Evolutionary conservation across 2,797 vertebrate species (phyloP).

Genomic region (Muscicapa comitata): DNA sequence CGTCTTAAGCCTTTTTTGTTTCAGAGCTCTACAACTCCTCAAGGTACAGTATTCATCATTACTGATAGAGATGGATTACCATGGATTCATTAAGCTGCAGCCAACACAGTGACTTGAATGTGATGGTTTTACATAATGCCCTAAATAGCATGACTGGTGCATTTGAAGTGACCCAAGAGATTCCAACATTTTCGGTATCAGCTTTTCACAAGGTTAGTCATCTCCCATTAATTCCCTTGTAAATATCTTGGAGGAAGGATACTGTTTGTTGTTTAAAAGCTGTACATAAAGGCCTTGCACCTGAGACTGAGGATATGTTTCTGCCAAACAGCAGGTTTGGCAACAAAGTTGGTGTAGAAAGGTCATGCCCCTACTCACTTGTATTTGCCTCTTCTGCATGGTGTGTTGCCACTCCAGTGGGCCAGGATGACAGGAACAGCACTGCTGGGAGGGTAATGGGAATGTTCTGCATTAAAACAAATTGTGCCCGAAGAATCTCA

Average conservation of each 20-base stretch:
- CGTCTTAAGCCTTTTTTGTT: not conserved
- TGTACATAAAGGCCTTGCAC: not conserved
- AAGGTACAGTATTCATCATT: slow-evolving; percentile 12
- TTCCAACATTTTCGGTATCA: not conserved
- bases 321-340: not conserved
- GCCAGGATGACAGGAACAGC: not conserved
- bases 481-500: not conserved
- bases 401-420: not conserved
- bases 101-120: not conserved
- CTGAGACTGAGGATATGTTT: not conserved
- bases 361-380: not conserved
- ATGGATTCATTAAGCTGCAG: slow-evolving; percentile 41
- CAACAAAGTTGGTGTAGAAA: not conserved
- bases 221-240: slow-evolving; percentile 20
- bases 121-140: not conserved
- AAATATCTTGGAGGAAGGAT: not conserved
- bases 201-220: slow-evolving; percentile 22
- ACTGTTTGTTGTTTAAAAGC: not conserved
- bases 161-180: slow-evolving; percentile 40
- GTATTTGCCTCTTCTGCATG: not conserved
- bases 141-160: not conserved
- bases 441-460: not conserved
- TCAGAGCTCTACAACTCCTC: not conserved
- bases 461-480: not conserved
- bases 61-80: slow-evolving; percentile 30